phyloP scores from a whole-genome alignment of 2,888 invertebrate genomes.

The Papilio demoleus region DNA sequence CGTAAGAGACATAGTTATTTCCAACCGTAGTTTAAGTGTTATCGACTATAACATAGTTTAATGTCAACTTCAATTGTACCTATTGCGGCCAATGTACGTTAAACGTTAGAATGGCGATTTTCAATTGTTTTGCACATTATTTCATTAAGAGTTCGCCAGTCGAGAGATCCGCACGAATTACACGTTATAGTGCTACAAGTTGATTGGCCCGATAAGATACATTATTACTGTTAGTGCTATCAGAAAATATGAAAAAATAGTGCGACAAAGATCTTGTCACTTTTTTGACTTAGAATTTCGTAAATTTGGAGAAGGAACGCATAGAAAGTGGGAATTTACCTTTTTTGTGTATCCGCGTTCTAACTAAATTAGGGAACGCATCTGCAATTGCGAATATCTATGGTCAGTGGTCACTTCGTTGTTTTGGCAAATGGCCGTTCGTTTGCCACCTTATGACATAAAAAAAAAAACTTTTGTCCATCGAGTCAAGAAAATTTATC shows the following conservation, averaged over 20 bases:
- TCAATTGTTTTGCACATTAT: constrained; percentile 64
- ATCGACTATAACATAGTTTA: constrained; percentile 29
- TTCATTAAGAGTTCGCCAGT: constrained; percentile 52
- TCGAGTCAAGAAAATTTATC: not conserved
- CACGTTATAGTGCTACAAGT: not conserved
- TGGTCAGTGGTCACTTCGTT: too few species aligned
- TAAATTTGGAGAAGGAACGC: too few species aligned
- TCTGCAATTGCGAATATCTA: too few species aligned
- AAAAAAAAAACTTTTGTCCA: too few species aligned
- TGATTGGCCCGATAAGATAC: not conserved
- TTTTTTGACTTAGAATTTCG: too few species aligned
- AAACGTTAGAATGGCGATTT: constrained; percentile 50
- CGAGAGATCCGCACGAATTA: constrained; percentile 29
- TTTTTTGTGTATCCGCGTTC: too few species aligned
- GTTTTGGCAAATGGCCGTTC: too few species aligned
- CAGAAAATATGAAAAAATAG: not conserved
- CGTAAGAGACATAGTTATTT: not conserved
- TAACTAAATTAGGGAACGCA: too few species aligned
- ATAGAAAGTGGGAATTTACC: too few species aligned
- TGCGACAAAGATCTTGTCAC: not conserved
- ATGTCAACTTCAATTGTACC: constrained; percentile 45
- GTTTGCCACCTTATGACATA: too few species aligned
- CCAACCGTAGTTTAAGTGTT: constrained; percentile 17
- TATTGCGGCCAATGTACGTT: constrained; percentile 54
- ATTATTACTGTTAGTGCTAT: not conserved